Conservation (phyloP, 2,888 invertebrate genomes). For the Eilema sororculum region DNA sequence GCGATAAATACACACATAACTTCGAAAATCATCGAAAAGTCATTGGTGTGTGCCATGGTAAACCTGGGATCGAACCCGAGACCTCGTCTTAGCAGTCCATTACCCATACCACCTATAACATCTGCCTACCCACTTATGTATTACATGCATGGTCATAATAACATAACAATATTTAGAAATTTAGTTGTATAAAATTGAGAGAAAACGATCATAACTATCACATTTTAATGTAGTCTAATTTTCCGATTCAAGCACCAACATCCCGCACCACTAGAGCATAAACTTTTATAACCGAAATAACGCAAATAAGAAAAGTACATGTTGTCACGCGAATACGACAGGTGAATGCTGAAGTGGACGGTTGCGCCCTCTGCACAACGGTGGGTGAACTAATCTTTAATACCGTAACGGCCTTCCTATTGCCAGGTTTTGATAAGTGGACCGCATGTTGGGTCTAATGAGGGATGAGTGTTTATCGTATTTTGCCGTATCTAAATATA, state of each 20-base stretch:
- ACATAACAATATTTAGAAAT: not conserved
- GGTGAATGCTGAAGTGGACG: conserved; percentile 61
- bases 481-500: too few species aligned
- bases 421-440: conserved; percentile 53
- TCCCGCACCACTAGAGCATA: conserved; percentile 25
- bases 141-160: not conserved
- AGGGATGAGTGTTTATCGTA: too few species aligned
- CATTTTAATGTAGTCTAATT: conserved; percentile 25
- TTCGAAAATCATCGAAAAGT: too few species aligned
- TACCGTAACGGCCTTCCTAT: conserved; percentile 81
- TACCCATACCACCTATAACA: too few species aligned
- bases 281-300: conserved; percentile 29
- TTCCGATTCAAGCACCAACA: conserved; percentile 25
- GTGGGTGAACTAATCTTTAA: conserved; percentile 75
- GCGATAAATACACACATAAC: too few species aligned
- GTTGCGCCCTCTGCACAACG: conserved; percentile 56
- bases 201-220: conserved; percentile 15
- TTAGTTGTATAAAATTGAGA: conserved; percentile 17
- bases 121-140: not conserved
- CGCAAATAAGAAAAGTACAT: conserved; percentile 40
- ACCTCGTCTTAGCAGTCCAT: too few species aligned
- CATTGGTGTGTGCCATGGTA: too few species aligned
- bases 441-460: not conserved
- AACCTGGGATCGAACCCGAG: too few species aligned
- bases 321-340: conserved; percentile 56